A percentile compares a stretch with the other conserved stretches of the same genome.
These are phyloP conservation scores for Chloropsis cyanopogon DNA, from an alignment of 2,113 vertebrate genomes.

Conservation along the genomic window DNA sequence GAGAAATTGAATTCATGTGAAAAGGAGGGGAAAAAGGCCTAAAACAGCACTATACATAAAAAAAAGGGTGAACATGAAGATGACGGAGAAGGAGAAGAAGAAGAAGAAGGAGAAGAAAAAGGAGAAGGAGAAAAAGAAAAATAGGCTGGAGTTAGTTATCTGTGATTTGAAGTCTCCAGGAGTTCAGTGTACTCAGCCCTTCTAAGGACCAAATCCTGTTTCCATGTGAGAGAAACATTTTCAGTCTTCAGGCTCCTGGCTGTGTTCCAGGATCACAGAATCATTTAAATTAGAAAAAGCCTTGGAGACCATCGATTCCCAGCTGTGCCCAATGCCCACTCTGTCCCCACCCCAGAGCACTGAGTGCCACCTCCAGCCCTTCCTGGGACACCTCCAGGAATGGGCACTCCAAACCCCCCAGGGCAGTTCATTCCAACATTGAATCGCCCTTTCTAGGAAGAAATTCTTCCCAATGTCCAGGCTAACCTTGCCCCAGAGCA, in stretches of 20 bases:
- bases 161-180: not conserved
- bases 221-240: not conserved
- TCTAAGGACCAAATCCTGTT: not conserved
- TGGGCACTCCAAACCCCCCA: not conserved
- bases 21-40: not conserved
- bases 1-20: not conserved
- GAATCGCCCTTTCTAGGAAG: not conserved
- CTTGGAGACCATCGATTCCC: not conserved
- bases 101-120: accelerated
- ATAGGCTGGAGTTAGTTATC: not conserved
- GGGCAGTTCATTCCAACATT: not conserved
- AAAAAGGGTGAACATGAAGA: not conserved
- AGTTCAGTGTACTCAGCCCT: not conserved
- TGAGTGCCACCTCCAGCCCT: not conserved
- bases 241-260: not conserved
- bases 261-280: not conserved
- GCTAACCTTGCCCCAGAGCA: too few relatives aligned
- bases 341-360: not conserved
- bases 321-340: accelerated
- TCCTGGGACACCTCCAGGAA: not conserved
- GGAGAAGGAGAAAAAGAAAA: accelerated
- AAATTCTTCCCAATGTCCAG: not conserved
- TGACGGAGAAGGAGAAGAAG: not conserved
- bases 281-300: not conserved
- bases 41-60: not conserved